Base-by-base conservation (phyloP, 1,140 invertebrate species). In the Anagrus nilaparvatae region DNA sequence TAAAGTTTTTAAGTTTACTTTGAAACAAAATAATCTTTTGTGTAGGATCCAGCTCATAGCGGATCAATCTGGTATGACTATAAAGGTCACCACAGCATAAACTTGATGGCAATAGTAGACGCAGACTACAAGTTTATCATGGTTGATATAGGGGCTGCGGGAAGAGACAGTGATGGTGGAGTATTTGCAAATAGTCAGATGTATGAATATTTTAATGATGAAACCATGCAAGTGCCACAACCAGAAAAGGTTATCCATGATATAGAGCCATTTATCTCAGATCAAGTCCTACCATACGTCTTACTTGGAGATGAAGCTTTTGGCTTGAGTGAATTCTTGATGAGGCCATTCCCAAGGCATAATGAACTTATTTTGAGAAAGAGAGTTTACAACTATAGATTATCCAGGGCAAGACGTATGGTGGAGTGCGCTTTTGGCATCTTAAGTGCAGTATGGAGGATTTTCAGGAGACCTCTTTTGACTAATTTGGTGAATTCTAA, bases 361-460 rank as follows among this genome's bases (percentile, higher is more conserved):
- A 48, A 42, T 18, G 36, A 31, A 13, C 43, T 55, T 30, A 54
- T 30, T 10, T 31, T 13, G 16, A 40, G 46, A 21, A 47, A 55
- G 42, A 28, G 49, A 46, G 53, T 69, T 13, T 72, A 61, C 46
- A 72, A 73, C 48, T 74, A 72, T 46, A 31, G 61, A 23, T 31
- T 63, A 16, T 54, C 49, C 13, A 49, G 59, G 29, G 60, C 59
- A 18, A 48, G 64, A 37, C 47, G 61, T 28, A 58, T 65, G 34
- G 55, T 71, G 5, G 67, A 73, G 51, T 70, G 68, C 53, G 55
- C 55, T 4, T 72, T 71, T 54, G 67, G 64, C 2, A 68, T 72
- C 25, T 37, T 70, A 28, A 53, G 53, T 12, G 25, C 51, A 10
- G 42, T 49, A 35, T 67, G 61, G 50, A 17, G 56, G 33, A 48